Evolutionary conservation across 2,888 invertebrate species (phyloP), one percentile per base, ranked within the genome.

Genomic region (Catotricha subobsoleta): DNA sequence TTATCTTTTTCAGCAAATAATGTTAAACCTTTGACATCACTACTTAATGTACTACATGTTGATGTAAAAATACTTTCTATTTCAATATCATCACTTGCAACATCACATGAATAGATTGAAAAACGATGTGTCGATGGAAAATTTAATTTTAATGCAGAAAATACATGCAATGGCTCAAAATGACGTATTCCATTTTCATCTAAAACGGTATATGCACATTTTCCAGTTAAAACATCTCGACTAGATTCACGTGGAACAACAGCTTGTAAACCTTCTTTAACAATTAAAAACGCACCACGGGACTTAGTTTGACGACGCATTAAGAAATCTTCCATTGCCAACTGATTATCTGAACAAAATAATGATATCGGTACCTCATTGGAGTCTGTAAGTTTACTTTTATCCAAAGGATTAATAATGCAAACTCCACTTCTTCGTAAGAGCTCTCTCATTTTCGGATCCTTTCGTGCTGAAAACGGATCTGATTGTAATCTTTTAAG

Each of bases 211-310:
- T 82, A 83, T 2, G 80, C 71, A 1, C 80, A 72, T 59, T 80
- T 69, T 3, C 82, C 82, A 1, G 77, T 76, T 9, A 81, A 59
- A 2, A 82, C 80, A 15, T 75, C 73, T 25, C 78, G 68, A 42
- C 79, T 74, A 0, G 79, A 76, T 57, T 82, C 81, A 40, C 77
- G 69, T 1, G 83, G 83, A 4, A 83, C 73, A 2, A 83, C 79
- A 1, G 78, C 78, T 55, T 82, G 80, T 31, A 77, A 58, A 6
- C 77, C 76, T 52, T 75, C 75, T 48, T 81, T 79, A 51, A 80
- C 70, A 31, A 83, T 78, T 51, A 83, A 66, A 41, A 79, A 68
- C 3, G 49, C 48, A 9, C 73, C 72, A 1, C 67, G 67, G 15
- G 58, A 51, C 46, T 69, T 69, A 1, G 45, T 42, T 39, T 46